Evolutionary conservation across 2,888 invertebrate genomes (phyloP), one percentile per base, ranked within the genome.

Genomic region (Netelia melanura): DNA sequence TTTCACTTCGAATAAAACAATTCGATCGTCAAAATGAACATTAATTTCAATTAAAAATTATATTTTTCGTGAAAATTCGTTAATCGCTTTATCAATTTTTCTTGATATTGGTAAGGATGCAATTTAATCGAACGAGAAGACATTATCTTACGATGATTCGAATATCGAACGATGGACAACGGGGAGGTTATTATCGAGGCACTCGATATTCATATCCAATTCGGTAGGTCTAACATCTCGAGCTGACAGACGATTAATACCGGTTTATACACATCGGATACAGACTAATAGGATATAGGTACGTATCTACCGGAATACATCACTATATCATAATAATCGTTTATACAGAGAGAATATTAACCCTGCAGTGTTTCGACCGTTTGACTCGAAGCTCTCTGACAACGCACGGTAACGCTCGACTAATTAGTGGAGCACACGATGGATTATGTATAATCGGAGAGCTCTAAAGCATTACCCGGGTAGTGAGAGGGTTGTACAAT

Each of bases 401-500:
- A 52, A 52, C 30, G 38, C n/a, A 64, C 44, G 17, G 52, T 2
- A 58, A 48, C 44, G 44, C 25, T 30, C 52, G 52, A 64, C 48
- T 64, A 48, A 75, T 75, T 75, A 64, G 75, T 21, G 64, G 6
- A 75, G 30, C 23, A 30, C 38, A 21, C 75, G 52, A 64, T 30
- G 52, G 64, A 75, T 75, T 75, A 64, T 30, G 17, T 64, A 75
- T 75, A 17, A 54, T 64, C 52, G 21, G 38, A n/a, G n/a, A 64
- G 11, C 17, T 17, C 25, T 17, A 64, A 75, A 25, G 44, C 62
- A 30, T 48, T 21, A 25, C 5, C 8, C 17, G 21, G 17, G 17
- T 48, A 64, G 58, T 3, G 21, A 21, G 10, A 30, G 14, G 17
- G 30, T 11, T 52, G 9, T 64, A 64, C 2, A 38, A 38, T 61